Conservation (phyloP, 2,797 vertebrate genomes). For the Enteromius thamalakanensis region DNA sequence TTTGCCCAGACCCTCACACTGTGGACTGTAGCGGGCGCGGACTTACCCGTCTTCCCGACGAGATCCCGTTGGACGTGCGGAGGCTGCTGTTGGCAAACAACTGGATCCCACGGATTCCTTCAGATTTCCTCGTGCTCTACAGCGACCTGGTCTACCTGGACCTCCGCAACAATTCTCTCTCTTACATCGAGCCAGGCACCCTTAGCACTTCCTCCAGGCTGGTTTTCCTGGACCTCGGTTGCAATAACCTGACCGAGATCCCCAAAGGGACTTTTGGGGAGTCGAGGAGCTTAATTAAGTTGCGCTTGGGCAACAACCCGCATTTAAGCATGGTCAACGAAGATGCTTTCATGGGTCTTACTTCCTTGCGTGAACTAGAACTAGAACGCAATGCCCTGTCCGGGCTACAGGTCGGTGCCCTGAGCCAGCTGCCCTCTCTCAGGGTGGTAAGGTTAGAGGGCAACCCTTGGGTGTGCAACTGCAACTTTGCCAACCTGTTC, state of each 20-base stretch:
- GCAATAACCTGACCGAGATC: conserved; percentile 95
- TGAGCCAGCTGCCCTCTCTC: conserved; percentile 89
- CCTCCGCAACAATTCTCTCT: conserved; percentile 94
- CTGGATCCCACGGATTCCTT: conserved; percentile 90
- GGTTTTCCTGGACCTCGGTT: conserved; percentile 93
- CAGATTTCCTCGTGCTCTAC: conserved; percentile 94
- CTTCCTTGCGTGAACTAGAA: conserved; percentile 92
- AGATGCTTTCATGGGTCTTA: conserved; percentile 91
- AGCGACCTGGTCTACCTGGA: conserved; percentile 96
- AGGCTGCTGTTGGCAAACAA: conserved; percentile 93
- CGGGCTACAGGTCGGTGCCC: conserved; percentile 84
- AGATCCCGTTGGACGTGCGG: conserved; percentile 92
- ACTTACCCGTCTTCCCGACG: conserved; percentile 87
- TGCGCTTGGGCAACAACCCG: conserved; percentile 91
- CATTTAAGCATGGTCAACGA: conserved; percentile 88
- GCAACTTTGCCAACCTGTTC: conserved; percentile 93
- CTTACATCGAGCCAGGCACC: conserved; percentile 88
- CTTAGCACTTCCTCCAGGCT: conserved; percentile 92
- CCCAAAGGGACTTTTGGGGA: conserved; percentile 89
- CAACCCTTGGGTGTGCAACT: conserved; percentile 97
- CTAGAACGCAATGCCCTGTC: conserved; percentile 92
- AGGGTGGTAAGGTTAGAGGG: conserved; percentile 90
- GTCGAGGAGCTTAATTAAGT: conserved; percentile 88
- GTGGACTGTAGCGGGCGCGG: conserved; percentile 94
- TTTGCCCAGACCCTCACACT: conserved; percentile 93